Conservation (phyloP, 2,797 vertebrate species). For the Arrhamphus sclerolepis region DNA sequence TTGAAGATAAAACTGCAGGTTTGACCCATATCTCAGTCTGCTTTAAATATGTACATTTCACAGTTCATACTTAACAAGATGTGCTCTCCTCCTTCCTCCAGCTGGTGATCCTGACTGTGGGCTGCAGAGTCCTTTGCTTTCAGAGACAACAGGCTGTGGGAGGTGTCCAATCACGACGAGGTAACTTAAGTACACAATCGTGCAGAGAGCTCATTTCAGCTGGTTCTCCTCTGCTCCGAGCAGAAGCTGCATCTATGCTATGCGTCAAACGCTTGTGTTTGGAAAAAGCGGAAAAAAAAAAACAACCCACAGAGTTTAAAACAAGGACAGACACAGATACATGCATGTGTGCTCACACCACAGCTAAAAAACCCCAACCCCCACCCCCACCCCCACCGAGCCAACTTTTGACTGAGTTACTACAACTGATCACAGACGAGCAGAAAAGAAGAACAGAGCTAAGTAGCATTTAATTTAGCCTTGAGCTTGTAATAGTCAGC, state of each 20-base stretch:
- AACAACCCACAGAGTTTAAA: constrained; percentile 45
- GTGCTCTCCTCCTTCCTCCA: constrained; percentile 30
- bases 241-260: constrained; percentile 36
- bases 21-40: constrained; percentile 44
- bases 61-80: constrained; percentile 50
- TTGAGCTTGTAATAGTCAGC: constrained; percentile 43
- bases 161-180: constrained; percentile 46
- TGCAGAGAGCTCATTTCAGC: constrained; percentile 50
- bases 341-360: constrained; percentile 67
- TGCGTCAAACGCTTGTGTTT: constrained; percentile 44
- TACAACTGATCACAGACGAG: constrained; percentile 37
- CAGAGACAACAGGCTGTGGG: constrained; percentile 43
- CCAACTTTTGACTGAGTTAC: constrained; percentile 29
- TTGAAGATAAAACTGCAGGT: constrained; percentile 45
- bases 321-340: constrained; percentile 52
- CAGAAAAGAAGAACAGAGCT: constrained; percentile 35
- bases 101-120: constrained; percentile 48
- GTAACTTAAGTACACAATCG: constrained; percentile 37
- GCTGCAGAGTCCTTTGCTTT: constrained; percentile 54
- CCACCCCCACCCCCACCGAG: neutral
- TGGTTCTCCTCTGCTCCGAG: constrained; percentile 33
- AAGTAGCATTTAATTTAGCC: constrained; percentile 41
- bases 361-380: constrained; percentile 55
- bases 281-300: neutral
- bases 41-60: constrained; percentile 54